phyloP scores from a whole-genome alignment of 2,797 vertebrate genomes.

The Rhynchonycteris naso region DNA sequence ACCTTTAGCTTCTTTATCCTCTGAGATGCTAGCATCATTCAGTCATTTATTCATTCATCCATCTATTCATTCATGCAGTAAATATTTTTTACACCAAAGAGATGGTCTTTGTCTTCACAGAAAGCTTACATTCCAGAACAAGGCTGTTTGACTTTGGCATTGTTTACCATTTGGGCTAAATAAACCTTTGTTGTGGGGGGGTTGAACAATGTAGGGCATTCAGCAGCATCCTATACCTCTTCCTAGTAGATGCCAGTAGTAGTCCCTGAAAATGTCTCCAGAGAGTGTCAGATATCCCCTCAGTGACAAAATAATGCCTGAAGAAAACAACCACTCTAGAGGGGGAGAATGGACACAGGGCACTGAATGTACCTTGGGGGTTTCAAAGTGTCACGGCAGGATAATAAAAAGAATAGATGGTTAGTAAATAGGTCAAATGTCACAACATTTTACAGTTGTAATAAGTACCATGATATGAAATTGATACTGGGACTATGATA shows the following conservation, averaged over 20 bases:
- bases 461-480: background rate
- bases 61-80: background rate
- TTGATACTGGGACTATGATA: background rate
- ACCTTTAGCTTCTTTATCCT: background rate
- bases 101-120: background rate
- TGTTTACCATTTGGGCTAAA: background rate
- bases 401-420: background rate
- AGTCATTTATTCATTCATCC: background rate
- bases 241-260: background rate
- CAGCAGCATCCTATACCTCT: background rate
- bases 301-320: background rate
- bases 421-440: background rate
- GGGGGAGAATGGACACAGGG: background rate
- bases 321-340: background rate
- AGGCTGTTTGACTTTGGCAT: background rate
- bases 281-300: background rate
- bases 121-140: background rate
- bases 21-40: background rate
- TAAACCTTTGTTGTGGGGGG: background rate
- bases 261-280: background rate
- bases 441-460: background rate
- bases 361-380: background rate
- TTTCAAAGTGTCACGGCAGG: background rate
- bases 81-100: conserved; percentile 19
- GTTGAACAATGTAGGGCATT: background rate